Percentiles rank a stretch among this genome's conserved stretches.
These are phyloP conservation scores for Synergus umbraculus DNA, from an alignment of 2,888 invertebrate genomes.

Conservation along the genomic window DNA sequence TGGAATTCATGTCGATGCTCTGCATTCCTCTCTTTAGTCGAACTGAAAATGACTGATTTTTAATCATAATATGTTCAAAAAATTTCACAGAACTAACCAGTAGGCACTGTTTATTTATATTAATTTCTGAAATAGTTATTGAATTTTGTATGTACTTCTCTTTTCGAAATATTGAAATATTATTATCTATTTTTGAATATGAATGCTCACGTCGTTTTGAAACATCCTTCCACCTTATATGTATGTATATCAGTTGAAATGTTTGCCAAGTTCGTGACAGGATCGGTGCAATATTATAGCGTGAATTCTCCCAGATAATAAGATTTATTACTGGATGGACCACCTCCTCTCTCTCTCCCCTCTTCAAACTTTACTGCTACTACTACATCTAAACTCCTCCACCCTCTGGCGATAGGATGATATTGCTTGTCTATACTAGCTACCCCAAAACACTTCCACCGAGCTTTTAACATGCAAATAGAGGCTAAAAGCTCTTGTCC, in stretches of 20 bases:
- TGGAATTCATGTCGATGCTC: slow-evolving; percentile 34
- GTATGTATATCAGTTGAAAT: not conserved
- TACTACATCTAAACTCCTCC: slow-evolving; percentile 15
- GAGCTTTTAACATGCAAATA: not conserved
- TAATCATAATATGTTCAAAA: not conserved
- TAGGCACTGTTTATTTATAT: not conserved
- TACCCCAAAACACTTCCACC: not conserved
- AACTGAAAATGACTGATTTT: not conserved
- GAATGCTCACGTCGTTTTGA: not conserved
- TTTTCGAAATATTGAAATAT: not conserved
- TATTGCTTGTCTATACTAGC: slow-evolving; percentile 12
- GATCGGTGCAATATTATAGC: slow-evolving; percentile 55
- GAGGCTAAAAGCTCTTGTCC: not conserved
- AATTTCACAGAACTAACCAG: not conserved
- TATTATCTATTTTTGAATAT: not conserved
- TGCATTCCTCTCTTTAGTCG: not conserved
- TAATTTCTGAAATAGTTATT: not conserved
- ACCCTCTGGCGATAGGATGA: slow-evolving; percentile 24
- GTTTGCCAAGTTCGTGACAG: slow-evolving; percentile 51
- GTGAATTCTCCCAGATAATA: slow-evolving; percentile 62
- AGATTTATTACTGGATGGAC: slow-evolving; percentile 61
- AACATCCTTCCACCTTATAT: not conserved
- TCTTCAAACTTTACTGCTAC: slow-evolving; percentile 21
- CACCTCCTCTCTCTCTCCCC: not conserved
- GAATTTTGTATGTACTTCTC: not conserved